These are phyloP conservation scores for Heliconius hermathena DNA, from an alignment of 1,140 invertebrate genomes.

Conservation along the genomic window DNA sequence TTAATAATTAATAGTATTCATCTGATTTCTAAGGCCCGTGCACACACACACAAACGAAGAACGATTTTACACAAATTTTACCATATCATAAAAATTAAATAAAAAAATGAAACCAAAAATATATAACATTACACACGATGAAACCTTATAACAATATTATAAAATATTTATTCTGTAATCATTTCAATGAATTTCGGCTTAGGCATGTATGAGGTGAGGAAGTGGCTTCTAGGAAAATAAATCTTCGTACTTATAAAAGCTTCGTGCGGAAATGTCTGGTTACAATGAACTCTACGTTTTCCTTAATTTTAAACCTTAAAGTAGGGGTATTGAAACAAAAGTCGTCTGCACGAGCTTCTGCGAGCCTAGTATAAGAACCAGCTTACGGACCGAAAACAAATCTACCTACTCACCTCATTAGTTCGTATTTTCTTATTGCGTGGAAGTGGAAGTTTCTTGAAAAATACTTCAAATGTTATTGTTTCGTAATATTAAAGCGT, in stretches of 20 bases:
- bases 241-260: conserved; percentile 19
- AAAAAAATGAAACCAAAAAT: neutral
- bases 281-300: conserved; percentile 15
- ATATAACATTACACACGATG: neutral
- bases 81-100: neutral
- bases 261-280: conserved; percentile 14
- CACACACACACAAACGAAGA: too few relatives aligned
- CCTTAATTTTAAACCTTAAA: conserved; percentile 7
- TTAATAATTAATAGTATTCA: too few relatives aligned
- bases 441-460: conserved; percentile 1
- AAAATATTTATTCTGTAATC: neutral
- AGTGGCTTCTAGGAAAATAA: conserved; percentile 23
- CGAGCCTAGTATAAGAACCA: conserved; percentile 4
- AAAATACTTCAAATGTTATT: conserved; percentile 4
- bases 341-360: neutral
- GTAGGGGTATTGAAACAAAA: neutral
- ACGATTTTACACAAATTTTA: too few relatives aligned
- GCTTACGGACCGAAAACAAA: conserved; percentile 17
- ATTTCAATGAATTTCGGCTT: neutral
- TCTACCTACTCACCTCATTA: conserved; percentile 24
- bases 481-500: neutral
- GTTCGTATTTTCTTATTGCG: conserved; percentile 20
- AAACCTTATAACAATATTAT: neutral
- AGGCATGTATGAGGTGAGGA: conserved; percentile 3
- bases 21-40: too few relatives aligned